These are phyloP conservation scores for Noctua janthe DNA, from an alignment of 2,888 invertebrate species.

Conservation along the genomic window DNA sequence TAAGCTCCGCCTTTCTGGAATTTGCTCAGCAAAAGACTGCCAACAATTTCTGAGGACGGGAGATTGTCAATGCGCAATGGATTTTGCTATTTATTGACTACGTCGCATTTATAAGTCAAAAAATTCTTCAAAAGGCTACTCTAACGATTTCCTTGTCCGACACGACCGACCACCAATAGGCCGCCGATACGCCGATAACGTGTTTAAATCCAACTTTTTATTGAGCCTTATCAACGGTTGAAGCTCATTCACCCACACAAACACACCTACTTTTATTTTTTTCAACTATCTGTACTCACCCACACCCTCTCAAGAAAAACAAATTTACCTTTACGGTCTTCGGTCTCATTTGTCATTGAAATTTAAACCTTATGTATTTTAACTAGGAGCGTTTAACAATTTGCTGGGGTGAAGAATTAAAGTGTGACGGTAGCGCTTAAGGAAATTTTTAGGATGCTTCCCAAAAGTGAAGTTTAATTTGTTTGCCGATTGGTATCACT, in stretches of 20 bases:
- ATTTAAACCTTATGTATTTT: slow-evolving; percentile 31
- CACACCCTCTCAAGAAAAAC: slow-evolving; percentile 59
- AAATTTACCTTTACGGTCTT: slow-evolving; percentile 31
- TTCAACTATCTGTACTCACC: slow-evolving; percentile 55
- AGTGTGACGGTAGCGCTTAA: slow-evolving; percentile 51
- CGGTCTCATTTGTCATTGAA: slow-evolving; percentile 25
- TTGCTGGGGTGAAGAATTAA: slow-evolving; percentile 22
- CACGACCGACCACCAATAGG: slow-evolving; percentile 79
- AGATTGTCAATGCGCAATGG: background rate
- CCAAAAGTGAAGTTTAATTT: slow-evolving; percentile 70
- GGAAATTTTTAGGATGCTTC: slow-evolving; percentile 72
- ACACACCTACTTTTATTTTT: slow-evolving; percentile 70
- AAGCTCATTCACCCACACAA: slow-evolving; percentile 82
- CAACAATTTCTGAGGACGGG: background rate
- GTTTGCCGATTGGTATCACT: slow-evolving; percentile 72
- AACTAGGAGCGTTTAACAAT: slow-evolving; percentile 12
- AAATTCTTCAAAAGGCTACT: slow-evolving; percentile 54
- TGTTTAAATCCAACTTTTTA: slow-evolving; percentile 88
- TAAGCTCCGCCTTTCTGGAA: background rate
- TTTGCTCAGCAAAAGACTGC: background rate
- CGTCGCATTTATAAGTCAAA: background rate
- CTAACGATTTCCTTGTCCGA: slow-evolving; percentile 60
- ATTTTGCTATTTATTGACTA: background rate
- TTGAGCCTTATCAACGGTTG: slow-evolving; percentile 81
- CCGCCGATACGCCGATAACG: slow-evolving; percentile 80